Evolutionary conservation across 2,113 vertebrate genomes (phyloP), one percentile per base, ranked within the genome.

Genomic region (Budorcas taxicolor): DNA sequence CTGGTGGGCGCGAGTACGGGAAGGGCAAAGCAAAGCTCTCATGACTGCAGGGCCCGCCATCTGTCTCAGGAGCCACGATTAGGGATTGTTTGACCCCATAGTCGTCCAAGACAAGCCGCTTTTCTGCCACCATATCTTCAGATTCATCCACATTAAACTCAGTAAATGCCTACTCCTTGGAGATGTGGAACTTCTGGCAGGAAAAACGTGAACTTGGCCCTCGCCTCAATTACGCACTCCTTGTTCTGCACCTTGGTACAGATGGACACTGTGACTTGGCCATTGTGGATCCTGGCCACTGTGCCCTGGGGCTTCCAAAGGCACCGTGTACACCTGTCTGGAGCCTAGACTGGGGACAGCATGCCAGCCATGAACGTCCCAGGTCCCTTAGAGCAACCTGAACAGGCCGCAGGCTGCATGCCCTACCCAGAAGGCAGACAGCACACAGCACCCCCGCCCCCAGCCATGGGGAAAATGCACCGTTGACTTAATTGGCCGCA

Each of bases 81-180:
- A 36, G 17, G n/a, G 9, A 71, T 36, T 15, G 6, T 15, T 7
- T 16, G 60, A 62, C 29, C 60, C 60, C 29, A 1, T 62, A 33
- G 29, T 16, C 7, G 0, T n/a, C 64, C 36, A 5, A 36, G 64
- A 36, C 2, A 2, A 71, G 67, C n/a, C 0, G 9, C n/a, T 21
- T 36, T 40, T 12, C 67, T 71, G 67, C 67, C 67, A 36, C 67
- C n/a, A 23, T 71, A 21, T 71, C n/a, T 40, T 36, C 67, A 71
- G 21, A 36, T 36, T 36, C 67, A 71, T 71, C 67, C 5, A 23
- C 17, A 23, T 36, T 40, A 36, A 71, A 71, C 19, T 71, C 23
- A 36, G 67, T 12, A 23, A 71, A 71, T 40, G 36, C 8, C 33
- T 19, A 12, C n/a, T 71, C n/a, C 67, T 71, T 12, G 67, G n/a